These are phyloP conservation scores for Phymanthus crucifer DNA, from an alignment of 92 coral and sea anemone species.

Conservation along the genomic window DNA sequence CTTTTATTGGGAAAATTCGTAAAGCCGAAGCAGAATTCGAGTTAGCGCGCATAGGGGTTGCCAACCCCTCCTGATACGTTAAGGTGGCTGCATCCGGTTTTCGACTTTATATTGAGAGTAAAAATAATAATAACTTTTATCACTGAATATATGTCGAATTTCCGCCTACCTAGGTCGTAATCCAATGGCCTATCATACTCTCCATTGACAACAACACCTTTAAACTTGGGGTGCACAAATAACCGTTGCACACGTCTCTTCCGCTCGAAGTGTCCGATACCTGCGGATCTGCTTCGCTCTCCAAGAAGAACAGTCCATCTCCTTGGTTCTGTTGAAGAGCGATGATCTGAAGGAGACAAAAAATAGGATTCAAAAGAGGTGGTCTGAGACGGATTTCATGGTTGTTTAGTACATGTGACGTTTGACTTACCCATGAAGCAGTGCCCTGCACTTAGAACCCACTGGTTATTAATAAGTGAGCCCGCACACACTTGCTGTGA, in stretches of 20 bases:
- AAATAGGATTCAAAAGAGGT: background rate
- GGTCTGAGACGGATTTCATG: too few relatives aligned
- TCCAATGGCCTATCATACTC: conserved; percentile 57
- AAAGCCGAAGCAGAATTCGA: too few relatives aligned
- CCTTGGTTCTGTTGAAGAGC: conserved; percentile 47
- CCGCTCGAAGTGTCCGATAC: conserved; percentile 31
- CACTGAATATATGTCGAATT: too few relatives aligned
- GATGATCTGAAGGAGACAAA: conserved; percentile 38
- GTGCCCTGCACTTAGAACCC: conserved; percentile 72
- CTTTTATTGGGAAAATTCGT: too few relatives aligned
- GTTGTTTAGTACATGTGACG: too few relatives aligned
- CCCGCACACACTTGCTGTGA: conserved; percentile 65
- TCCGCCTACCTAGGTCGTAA: conserved; percentile 67
- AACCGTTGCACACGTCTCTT: conserved; percentile 29
- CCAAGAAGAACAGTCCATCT: conserved; percentile 64
- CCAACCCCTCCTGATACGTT: too few relatives aligned
- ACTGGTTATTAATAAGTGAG: conserved; percentile 51
- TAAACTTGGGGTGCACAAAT: conserved; percentile 52
- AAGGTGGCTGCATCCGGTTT: too few relatives aligned
- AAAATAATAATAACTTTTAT: background rate
- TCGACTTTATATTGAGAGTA: too few relatives aligned
- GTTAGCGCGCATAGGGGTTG: too few relatives aligned
- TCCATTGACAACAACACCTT: conserved; percentile 50
- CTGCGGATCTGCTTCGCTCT: conserved; percentile 3
- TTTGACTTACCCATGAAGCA: conserved; percentile 57